Evolutionary conservation across 2,113 vertebrate species (phyloP).

Genomic region (Callorhinus ursinus): DNA sequence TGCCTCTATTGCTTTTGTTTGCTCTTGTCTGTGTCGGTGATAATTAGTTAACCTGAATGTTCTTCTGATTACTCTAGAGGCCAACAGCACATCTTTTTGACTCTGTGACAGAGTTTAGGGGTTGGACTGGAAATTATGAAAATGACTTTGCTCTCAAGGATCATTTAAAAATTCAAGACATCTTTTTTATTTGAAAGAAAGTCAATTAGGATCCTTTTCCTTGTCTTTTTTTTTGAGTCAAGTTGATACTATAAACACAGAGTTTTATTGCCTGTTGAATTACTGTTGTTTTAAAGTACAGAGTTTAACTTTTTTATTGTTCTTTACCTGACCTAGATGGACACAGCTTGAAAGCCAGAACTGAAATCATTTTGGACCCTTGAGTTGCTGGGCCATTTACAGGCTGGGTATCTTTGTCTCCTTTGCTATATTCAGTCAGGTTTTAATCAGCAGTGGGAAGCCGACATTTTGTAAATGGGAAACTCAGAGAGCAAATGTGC

Average conservation of each 20-base stretch:
- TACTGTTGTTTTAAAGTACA: background rate
- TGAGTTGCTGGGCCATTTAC: background rate
- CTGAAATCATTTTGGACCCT: background rate
- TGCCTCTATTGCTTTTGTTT: background rate
- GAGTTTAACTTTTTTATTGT: background rate
- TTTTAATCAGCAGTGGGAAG: background rate
- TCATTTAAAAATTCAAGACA: slow-evolving; percentile 4
- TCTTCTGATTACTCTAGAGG: background rate
- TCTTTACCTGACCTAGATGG: background rate
- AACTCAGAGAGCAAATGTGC: background rate
- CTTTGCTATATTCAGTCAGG: background rate
- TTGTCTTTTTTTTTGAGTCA: background rate
- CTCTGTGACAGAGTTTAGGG: background rate
- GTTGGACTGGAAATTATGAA: background rate
- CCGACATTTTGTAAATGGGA: background rate
- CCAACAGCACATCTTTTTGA: background rate
- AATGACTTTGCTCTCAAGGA: background rate
- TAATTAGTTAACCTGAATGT: background rate
- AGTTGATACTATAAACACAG: background rate
- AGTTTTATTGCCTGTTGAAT: background rate
- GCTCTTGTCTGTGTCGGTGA: background rate
- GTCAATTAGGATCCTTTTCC: background rate
- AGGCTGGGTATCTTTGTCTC: background rate
- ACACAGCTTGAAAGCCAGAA: background rate
- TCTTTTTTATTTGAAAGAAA: background rate